phyloP scores from a whole-genome alignment of 2,113 vertebrate species.

The Struthio camelus region DNA sequence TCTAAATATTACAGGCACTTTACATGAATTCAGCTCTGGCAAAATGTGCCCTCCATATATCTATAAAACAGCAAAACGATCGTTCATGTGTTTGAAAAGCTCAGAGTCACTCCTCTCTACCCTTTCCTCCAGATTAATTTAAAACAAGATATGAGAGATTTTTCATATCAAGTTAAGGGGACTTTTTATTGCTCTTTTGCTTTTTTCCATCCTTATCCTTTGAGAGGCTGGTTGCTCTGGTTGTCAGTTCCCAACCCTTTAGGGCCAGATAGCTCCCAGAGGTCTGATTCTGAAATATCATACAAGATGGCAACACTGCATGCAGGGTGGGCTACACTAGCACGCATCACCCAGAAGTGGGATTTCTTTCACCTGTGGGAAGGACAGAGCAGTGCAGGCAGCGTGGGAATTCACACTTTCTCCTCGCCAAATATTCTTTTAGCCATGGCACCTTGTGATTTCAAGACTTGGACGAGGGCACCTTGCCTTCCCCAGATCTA shows the following conservation, averaged over 20 bases:
- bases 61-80: not conserved
- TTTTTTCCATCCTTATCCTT: not conserved
- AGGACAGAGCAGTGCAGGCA: not conserved
- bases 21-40: not conserved
- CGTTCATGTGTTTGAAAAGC: slow-evolving; percentile 1
- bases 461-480: not conserved
- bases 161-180: not conserved
- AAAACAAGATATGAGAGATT: not conserved
- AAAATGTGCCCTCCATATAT: not conserved
- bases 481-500: not conserved
- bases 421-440: not conserved
- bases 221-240: not conserved
- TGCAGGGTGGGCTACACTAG: not conserved
- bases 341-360: not conserved
- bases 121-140: not conserved
- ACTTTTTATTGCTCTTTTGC: not conserved
- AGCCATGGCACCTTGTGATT: not conserved
- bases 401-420: not conserved
- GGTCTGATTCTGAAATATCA: not conserved
- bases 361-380: not conserved
- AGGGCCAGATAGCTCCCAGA: not conserved
- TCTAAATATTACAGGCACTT: slow-evolving; percentile 29
- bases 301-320: not conserved
- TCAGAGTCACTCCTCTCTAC: not conserved
- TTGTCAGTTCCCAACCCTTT: not conserved